phyloP scores from a whole-genome alignment of 2,113 vertebrate species.

The Plotosus lineatus region DNA sequence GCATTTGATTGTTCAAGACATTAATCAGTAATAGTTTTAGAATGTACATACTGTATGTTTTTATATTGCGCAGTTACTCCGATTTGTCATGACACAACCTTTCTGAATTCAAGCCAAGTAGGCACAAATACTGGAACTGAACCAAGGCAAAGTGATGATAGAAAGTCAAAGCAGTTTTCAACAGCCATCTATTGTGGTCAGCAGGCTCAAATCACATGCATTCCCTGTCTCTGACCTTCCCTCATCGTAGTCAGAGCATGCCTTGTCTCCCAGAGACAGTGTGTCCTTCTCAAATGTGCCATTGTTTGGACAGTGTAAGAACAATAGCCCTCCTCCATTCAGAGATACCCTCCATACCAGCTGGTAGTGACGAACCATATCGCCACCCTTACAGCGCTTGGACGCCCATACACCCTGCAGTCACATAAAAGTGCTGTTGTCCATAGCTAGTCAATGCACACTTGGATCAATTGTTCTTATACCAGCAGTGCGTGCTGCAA shows the following conservation, averaged over 20 bases:
- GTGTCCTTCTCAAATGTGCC: conserved; percentile 44
- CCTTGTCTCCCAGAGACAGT: conserved; percentile 46
- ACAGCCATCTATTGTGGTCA: conserved; percentile 43
- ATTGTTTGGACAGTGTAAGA: conserved; percentile 49
- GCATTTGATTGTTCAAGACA: background rate
- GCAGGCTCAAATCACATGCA: conserved; percentile 44
- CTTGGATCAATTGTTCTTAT: conserved; percentile 56
- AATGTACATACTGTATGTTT: background rate
- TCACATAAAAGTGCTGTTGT: conserved; percentile 51
- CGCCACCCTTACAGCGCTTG: conserved; percentile 49
- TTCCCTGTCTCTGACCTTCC: conserved; percentile 43
- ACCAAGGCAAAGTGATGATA: conserved; percentile 44
- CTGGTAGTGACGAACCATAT: conserved; percentile 53
- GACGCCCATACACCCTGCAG: conserved; percentile 45
- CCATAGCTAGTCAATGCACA: conserved; percentile 54
- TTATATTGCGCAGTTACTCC: background rate
- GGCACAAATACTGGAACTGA: conserved; percentile 34
- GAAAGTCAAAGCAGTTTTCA: conserved; percentile 20
- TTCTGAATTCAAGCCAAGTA: conserved; percentile 15
- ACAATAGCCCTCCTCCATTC: conserved; percentile 52
- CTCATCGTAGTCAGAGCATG: conserved; percentile 22
- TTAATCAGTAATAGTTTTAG: background rate
- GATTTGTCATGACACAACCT: background rate
- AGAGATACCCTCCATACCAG: conserved; percentile 56
- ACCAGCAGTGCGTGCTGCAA: conserved; percentile 36